phyloP scores from a whole-genome alignment of 1,140 invertebrate species.

The Melitaea cinxia region DNA sequence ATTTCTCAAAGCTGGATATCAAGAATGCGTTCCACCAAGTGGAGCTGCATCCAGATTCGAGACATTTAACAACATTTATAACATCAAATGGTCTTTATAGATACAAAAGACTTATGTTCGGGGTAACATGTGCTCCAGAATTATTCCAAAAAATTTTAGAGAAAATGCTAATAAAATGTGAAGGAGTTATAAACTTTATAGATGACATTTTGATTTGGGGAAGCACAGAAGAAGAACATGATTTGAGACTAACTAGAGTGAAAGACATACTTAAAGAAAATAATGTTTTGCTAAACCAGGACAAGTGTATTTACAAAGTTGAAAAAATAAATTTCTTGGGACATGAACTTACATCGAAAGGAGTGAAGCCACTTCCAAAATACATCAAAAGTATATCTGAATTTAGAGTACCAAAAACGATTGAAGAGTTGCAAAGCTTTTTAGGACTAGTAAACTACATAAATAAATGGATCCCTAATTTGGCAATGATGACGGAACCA shows the following conservation, averaged over 20 bases:
- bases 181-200: constrained; percentile 24
- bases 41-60: constrained; percentile 14
- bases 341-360: constrained; percentile 15
- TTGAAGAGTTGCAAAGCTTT: constrained; percentile 18
- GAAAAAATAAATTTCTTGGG: constrained; percentile 24
- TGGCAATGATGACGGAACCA: constrained; percentile 1
- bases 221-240: constrained; percentile 6
- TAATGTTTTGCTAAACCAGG: constrained; percentile 6
- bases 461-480: neutral
- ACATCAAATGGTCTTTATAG: constrained; percentile 38
- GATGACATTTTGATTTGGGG: constrained; percentile 14
- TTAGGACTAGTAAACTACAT: neutral
- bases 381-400: constrained; percentile 12
- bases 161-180: constrained; percentile 28
- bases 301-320: constrained; percentile 8
- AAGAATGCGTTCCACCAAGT: constrained; percentile 43
- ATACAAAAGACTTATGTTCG: constrained; percentile 36
- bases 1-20: constrained; percentile 46
- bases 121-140: constrained; percentile 40
- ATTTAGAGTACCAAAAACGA: constrained; percentile 24
- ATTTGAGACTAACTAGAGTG: neutral
- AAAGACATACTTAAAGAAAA: neutral
- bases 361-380: constrained; percentile 27
- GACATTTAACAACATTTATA: constrained; percentile 47
- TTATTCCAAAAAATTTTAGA: constrained; percentile 42